Percentiles rank a stretch among this genome's conserved stretches.
Conservation (phyloP, 2,888 invertebrate species). For the Zootermopsis nevadensis region DNA sequence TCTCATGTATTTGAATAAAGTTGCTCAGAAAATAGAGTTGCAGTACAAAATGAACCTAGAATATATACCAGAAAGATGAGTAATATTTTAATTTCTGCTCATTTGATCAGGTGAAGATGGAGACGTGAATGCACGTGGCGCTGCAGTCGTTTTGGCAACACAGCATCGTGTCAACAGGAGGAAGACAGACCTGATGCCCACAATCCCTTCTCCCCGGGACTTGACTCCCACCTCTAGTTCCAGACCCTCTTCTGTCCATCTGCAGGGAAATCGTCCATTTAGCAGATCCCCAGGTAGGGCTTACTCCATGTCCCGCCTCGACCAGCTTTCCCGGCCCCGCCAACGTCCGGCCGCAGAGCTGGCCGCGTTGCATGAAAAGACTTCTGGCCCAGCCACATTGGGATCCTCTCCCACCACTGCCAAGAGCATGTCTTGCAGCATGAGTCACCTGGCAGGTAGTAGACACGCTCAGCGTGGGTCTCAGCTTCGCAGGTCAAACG, state of each 20-base stretch:
- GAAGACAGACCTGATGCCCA: conserved; percentile 92
- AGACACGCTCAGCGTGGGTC: conserved; percentile 55
- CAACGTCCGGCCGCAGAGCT: conserved; percentile 62
- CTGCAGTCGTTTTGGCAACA: conserved; percentile 61
- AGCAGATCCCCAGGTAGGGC: conserved; percentile 82
- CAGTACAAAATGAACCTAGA: too few species aligned
- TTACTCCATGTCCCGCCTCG: conserved; percentile 93
- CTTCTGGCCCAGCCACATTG: conserved; percentile 58
- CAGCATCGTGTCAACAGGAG: conserved; percentile 79
- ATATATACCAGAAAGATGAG: too few species aligned
- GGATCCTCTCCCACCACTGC: conserved; percentile 58
- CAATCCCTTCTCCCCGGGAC: conserved; percentile 81
- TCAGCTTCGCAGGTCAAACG: conserved; percentile 57
- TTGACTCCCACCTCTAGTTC: conserved; percentile 52
- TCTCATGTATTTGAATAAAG: not conserved
- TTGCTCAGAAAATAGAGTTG: not conserved
- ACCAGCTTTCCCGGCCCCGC: conserved; percentile 82
- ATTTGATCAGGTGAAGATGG: conserved; percentile 43
- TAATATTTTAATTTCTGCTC: not conserved
- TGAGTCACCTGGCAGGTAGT: conserved; percentile 73
- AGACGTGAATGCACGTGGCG: conserved; percentile 33
- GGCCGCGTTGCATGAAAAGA: conserved; percentile 59
- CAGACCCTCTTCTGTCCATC: conserved; percentile 41
- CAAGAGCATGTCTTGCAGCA: conserved; percentile 74
- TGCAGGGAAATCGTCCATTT: conserved; percentile 57